Conservation (phyloP, 2,797 vertebrate genomes). For the Lycodopsis pacificus region DNA sequence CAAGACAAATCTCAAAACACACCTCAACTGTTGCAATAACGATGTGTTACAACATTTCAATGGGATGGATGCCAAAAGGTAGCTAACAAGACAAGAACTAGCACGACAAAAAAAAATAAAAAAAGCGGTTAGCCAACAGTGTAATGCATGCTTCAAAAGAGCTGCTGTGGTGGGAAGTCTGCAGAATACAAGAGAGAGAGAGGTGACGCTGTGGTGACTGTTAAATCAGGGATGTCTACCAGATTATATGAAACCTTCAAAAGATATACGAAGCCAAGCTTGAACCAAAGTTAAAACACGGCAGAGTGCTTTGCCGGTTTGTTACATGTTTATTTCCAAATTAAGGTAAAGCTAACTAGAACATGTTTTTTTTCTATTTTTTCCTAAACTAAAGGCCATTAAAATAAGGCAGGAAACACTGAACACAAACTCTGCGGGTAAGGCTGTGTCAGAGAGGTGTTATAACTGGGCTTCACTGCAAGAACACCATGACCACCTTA, state of each 20-base stretch:
- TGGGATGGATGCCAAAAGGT: neutral
- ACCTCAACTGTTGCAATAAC: neutral
- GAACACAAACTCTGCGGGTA: neutral
- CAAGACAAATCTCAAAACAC: neutral
- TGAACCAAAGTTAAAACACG: neutral
- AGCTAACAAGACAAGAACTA: neutral
- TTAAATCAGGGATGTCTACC: conserved; percentile 6
- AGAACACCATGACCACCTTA: neutral
- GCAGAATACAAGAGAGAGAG: conserved; percentile 6
- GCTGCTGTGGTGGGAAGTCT: conserved; percentile 1
- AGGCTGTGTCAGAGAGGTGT: neutral
- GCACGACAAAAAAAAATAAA: neutral
- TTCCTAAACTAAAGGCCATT: conserved; percentile 17
- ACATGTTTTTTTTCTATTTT: neutral
- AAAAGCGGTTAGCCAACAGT: neutral
- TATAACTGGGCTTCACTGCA: neutral
- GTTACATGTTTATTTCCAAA: neutral
- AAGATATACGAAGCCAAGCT: neutral
- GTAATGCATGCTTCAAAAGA: neutral
- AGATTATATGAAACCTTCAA: conserved; percentile 25
- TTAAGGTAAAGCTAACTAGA: conserved; percentile 3
- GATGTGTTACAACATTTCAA: conserved; percentile 2
- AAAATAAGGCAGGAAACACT: neutral
- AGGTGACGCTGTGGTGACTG: conserved; percentile 15
- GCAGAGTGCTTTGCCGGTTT: neutral